Conservation (phyloP, 1,140 invertebrate genomes). For the Drosophila tsacasi region DNA sequence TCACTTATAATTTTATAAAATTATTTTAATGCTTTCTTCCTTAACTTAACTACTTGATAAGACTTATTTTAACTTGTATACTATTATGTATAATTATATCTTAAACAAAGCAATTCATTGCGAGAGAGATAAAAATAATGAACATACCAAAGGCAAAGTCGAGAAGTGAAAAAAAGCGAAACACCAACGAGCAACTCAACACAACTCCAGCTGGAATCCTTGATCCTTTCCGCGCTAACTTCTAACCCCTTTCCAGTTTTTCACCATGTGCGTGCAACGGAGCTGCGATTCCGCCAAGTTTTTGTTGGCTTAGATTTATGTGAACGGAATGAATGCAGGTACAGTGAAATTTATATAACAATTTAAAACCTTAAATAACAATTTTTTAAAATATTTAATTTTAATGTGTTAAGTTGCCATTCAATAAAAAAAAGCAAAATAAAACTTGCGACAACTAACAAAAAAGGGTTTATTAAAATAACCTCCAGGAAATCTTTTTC, state of each 20-base stretch:
- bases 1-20: not conserved
- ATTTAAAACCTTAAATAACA: not conserved
- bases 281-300: constrained; percentile 74
- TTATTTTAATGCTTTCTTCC: not conserved
- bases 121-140: constrained; percentile 83
- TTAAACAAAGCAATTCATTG: constrained; percentile 52
- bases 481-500: not conserved
- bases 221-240: constrained; percentile 9
- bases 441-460: not conserved
- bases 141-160: constrained; percentile 82
- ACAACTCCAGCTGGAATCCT: constrained; percentile 42
- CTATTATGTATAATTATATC: too few species aligned
- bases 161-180: constrained; percentile 47
- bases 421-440: not conserved
- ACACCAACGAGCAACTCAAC: constrained; percentile 67
- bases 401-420: not conserved
- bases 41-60: not conserved
- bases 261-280: constrained; percentile 72
- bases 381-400: not conserved
- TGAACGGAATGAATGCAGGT: constrained; percentile 41
- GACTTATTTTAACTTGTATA: not conserved
- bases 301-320: constrained; percentile 78
- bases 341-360: constrained; percentile 10
- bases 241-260: constrained; percentile 9
- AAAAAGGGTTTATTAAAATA: not conserved